These are phyloP conservation scores for Diuraphis noxia DNA, from an alignment of 1,140 invertebrate genomes.

Conservation along the genomic window DNA sequence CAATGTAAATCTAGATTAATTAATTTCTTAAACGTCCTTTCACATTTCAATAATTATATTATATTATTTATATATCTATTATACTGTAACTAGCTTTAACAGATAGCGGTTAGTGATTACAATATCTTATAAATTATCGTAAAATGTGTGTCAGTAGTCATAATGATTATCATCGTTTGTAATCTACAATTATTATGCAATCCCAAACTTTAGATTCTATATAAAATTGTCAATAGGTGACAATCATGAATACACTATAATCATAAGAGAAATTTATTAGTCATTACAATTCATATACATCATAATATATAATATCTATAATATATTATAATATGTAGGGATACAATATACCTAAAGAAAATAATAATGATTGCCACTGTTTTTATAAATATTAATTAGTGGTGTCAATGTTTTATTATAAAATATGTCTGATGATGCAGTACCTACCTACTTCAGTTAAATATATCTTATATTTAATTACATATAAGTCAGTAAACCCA, in stretches of 20 bases:
- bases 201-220: background rate
- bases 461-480: slow-evolving; percentile 21
- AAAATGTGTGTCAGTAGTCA: background rate
- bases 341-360: background rate
- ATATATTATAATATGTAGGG: background rate
- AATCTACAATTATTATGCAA: background rate
- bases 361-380: background rate
- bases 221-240: no score
- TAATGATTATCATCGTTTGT: background rate
- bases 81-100: background rate
- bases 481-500: background rate
- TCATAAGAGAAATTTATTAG: background rate
- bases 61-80: background rate
- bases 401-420: background rate
- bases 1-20: background rate
- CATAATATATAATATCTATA: background rate
- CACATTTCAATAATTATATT: background rate
- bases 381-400: background rate
- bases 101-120: background rate
- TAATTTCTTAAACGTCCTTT: background rate
- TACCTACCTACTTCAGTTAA: background rate
- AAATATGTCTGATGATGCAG: background rate
- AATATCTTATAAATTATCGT: background rate
- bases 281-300: background rate
- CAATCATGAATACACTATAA: background rate